These are phyloP conservation scores for Agrochola circellaris DNA, from an alignment of 2,888 invertebrate species.

Conservation along the genomic window DNA sequence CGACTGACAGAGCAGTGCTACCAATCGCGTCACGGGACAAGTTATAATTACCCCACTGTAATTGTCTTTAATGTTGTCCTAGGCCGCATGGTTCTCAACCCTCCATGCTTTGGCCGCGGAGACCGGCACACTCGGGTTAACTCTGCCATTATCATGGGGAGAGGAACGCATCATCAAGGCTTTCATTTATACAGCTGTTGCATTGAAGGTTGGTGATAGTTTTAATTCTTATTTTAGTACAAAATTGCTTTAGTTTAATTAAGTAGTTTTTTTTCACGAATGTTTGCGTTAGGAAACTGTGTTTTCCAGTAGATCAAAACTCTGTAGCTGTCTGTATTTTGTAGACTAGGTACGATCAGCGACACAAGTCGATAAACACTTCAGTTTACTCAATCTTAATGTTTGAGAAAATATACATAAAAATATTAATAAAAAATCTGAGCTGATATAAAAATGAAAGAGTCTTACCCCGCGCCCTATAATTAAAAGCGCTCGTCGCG, in stretches of 20 bases:
- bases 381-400: too few species aligned
- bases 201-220: conserved; percentile 75
- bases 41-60: too few species aligned
- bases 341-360: not conserved
- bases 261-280: not conserved
- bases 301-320: not conserved
- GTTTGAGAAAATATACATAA: too few species aligned
- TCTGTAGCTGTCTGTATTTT: not conserved
- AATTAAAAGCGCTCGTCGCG: too few species aligned
- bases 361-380: not conserved
- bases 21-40: too few species aligned
- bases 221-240: not conserved
- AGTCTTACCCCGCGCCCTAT: too few species aligned
- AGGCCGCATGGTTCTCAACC: conserved; percentile 75
- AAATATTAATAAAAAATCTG: not conserved
- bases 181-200: conserved; percentile 77
- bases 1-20: too few species aligned
- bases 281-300: not conserved
- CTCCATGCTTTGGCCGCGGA: conserved; percentile 85
- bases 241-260: not conserved
- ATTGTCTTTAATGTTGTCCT: not conserved
- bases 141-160: conserved; percentile 77
- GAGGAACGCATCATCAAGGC: conserved; percentile 80
- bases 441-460: not conserved
- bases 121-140: conserved; percentile 81